Conservation (phyloP, 2,797 vertebrate species). For the Naso thynnoides region DNA sequence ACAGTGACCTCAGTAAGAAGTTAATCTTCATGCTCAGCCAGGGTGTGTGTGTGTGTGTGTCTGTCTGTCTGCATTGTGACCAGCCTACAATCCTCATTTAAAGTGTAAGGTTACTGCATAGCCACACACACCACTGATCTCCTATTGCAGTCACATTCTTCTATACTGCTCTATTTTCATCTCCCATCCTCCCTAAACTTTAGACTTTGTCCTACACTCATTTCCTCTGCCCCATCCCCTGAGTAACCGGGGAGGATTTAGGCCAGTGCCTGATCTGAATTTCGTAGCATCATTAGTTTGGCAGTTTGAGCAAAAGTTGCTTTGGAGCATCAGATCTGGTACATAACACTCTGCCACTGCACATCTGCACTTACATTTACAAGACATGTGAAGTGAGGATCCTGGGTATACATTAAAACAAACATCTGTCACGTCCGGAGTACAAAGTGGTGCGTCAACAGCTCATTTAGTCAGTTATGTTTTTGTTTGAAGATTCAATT, state of each 20-base stretch:
- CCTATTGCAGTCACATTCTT: conserved; percentile 35
- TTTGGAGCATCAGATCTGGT: conserved; percentile 44
- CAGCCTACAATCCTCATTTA: conserved; percentile 49
- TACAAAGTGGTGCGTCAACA: background rate
- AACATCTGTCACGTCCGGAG: background rate
- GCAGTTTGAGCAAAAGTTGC: conserved; percentile 33
- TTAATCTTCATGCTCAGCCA: conserved; percentile 54
- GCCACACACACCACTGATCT: conserved; percentile 34
- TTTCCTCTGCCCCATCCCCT: conserved; percentile 56
- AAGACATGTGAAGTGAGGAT: conserved; percentile 1
- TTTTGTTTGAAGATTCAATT: background rate
- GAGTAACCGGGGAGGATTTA: conserved; percentile 67
- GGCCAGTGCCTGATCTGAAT: conserved; percentile 72
- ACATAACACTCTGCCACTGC: conserved; percentile 8
- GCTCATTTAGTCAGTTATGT: background rate
- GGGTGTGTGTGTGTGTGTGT: conserved; percentile 1
- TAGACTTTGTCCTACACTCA: conserved; percentile 51
- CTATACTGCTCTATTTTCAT: conserved; percentile 56
- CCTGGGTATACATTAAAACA: background rate
- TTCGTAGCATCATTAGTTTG: conserved; percentile 55
- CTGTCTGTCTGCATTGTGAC: conserved; percentile 42
- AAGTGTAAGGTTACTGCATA: conserved; percentile 4
- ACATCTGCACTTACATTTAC: background rate
- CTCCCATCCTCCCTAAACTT: conserved; percentile 49
- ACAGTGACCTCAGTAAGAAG: conserved; percentile 47